Evolutionary conservation across 2,113 vertebrate species (phyloP), one percentile per base, ranked within the genome.

Genomic region (Poecile atricapillus): DNA sequence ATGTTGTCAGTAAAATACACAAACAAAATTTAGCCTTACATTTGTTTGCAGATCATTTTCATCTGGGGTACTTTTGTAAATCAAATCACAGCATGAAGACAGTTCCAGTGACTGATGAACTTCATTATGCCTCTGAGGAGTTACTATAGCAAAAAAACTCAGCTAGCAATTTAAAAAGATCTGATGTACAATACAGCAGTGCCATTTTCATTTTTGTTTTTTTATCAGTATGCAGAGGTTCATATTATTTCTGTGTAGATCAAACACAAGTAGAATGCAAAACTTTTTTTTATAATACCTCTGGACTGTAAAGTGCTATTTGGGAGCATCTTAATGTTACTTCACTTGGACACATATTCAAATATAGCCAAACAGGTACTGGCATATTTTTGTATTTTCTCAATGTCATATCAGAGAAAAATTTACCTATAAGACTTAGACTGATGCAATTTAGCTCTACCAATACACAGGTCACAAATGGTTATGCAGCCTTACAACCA

Each of bases 51-150:
- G 94, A 94, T 90, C 74, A 92, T 96, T 94, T 95, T 96, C 90
- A 93, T 94, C 83, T 93, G 93, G 79, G 83, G 89, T 83, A 90
- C 94, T 96, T 96, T 93, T 93, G 92, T 87, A 97, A 94, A 96
- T 95, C 93, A 95, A 89, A 93, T 93, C 96, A 97, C 94, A 96
- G 95, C 93, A 90, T 92, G 92, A 79, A 96, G 83, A 95, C 79
- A 90, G 86, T 96, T 96, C 83, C 88, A 96, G 88, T 96, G 92
- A 96, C 85, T 96, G 96, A 97, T 96, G 93, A 97, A 97, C 94
- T 95, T 92, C 92, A 96, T 94, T 96, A 95, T 93, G 88, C 41
- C 92, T 95, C 83, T 95, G 88, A 96, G 69, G 76, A 96, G 83
- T 90, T 95, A 87, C 90, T 90, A 92, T 27, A 86, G 96, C 85